Conservation (phyloP, 1,140 invertebrate genomes). For the Trichonephila inaurata region DNA sequence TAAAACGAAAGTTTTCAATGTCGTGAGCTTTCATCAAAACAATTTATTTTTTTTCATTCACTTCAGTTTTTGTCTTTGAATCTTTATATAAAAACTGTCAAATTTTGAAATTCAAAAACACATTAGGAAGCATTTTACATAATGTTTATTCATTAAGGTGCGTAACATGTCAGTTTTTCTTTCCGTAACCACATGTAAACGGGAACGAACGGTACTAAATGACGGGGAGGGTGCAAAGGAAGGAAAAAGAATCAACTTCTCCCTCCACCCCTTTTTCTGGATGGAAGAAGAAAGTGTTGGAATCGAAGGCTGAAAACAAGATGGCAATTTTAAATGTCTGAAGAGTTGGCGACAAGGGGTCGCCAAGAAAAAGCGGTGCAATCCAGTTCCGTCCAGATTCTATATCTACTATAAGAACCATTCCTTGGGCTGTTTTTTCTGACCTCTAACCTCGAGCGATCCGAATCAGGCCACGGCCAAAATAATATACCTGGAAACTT, state of each 20-base stretch:
- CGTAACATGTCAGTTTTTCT: too few species aligned
- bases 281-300: background rate
- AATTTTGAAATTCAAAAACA: too few species aligned
- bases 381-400: constrained; percentile 57
- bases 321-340: constrained; percentile 46
- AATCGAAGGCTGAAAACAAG: constrained; percentile 22
- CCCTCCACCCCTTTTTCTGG: background rate
- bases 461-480: constrained; percentile 64
- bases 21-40: too few species aligned
- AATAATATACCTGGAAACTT: constrained; percentile 24
- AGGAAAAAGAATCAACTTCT: background rate
- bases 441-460: constrained; percentile 67
- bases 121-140: too few species aligned
- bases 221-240: background rate
- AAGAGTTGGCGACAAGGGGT: constrained; percentile 54
- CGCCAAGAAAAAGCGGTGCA: constrained; percentile 41
- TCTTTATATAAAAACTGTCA: too few species aligned
- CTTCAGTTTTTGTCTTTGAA: too few species aligned
- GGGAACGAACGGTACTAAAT: background rate
- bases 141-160: too few species aligned
- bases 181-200: background rate
- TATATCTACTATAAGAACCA: background rate
- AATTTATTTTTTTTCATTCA: too few species aligned
- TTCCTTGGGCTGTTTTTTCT: constrained; percentile 22
- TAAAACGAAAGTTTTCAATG: too few species aligned